Base-by-base conservation (phyloP, 2,888 invertebrate genomes). In the Synanthedon myopaeformis region DNA sequence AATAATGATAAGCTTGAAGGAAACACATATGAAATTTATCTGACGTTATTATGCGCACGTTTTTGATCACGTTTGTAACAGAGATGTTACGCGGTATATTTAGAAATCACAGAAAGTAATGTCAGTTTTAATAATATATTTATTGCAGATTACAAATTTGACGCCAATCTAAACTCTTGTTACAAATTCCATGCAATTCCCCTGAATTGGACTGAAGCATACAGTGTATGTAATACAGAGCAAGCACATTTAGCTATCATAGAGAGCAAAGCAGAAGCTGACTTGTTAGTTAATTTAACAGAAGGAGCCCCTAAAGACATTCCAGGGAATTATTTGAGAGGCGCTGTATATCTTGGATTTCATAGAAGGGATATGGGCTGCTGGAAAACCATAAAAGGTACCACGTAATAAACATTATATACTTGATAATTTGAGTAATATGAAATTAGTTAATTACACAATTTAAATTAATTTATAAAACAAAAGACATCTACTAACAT, bases 171-270 rank as follows among this genome's bases (percentile, higher is more conserved):
- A 3, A 74, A 72, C 2, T 70, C 67, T 58, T 84, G 81, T 59
- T 83, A 82, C 64, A 83, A 82, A 56, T 73, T 81, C 55, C 82
- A 83, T 55, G 55, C 71, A 14, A 61, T 59, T 0, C 78, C 79
- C 0, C 62, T 59, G 56, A 78, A 65, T 51, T 85, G 84, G 83
- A 64, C 65, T 0, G 77, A 80, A 0, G 83, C 83, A 0, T 69
- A 69, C 41, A 61, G 64, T 1, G 59, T 67, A 3, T 85, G 85
- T 58, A 64, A 62, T 23, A 68, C 70, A 0, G 83, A 83, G 54
- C 72, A 72, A 52, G 78, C 78, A 0, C 74, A 78, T 56, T 57
- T 82, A 17, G 77, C 79, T 5, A 64, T 82, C 12, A 69, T 79
- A 41, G 74, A 82, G 55, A 73, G 66, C 12, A 65, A 75, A 41